phyloP scores from a whole-genome alignment of 2,888 invertebrate genomes.

The Melanotus villosus region DNA sequence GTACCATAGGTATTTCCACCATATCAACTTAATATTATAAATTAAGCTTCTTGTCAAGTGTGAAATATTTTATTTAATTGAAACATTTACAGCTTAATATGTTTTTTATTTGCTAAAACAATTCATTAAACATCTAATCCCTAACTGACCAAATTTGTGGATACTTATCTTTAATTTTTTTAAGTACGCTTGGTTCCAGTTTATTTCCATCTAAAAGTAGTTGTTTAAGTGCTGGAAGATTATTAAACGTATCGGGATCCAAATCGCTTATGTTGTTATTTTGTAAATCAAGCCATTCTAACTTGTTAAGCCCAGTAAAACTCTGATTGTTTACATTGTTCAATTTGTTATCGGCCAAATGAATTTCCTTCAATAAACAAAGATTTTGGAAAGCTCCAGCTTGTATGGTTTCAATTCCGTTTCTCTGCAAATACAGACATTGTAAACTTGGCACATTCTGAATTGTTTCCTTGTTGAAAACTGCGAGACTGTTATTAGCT shows the following conservation, averaged over 20 bases:
- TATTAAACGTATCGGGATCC: not conserved
- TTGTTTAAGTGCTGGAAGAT: not conserved
- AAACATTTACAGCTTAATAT: too few species aligned
- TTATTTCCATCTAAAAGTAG: slow-evolving; percentile 19
- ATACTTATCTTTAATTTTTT: not conserved
- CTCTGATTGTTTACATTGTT: not conserved
- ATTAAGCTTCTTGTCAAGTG: too few species aligned
- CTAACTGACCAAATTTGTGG: too few species aligned
- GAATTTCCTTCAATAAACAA: not conserved
- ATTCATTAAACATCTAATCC: too few species aligned
- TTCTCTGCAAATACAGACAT: slow-evolving; percentile 13
- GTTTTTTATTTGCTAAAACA: too few species aligned
- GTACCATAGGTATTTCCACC: too few species aligned
- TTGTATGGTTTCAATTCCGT: slow-evolving; percentile 8
- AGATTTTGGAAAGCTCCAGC: slow-evolving; percentile 22
- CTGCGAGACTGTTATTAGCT: not conserved
- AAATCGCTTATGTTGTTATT: slow-evolving; percentile 23
- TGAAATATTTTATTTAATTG: too few species aligned
- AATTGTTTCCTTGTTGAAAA: slow-evolving; percentile 3
- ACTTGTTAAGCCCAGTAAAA: not conserved
- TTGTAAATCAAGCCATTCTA: not conserved
- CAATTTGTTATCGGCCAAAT: slow-evolving; percentile 16
- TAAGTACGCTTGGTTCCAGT: not conserved
- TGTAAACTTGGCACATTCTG: not conserved
- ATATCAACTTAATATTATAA: too few species aligned